Evolutionary conservation across 2,888 invertebrate genomes (phyloP).

Genomic region (Chouioia cunea): DNA sequence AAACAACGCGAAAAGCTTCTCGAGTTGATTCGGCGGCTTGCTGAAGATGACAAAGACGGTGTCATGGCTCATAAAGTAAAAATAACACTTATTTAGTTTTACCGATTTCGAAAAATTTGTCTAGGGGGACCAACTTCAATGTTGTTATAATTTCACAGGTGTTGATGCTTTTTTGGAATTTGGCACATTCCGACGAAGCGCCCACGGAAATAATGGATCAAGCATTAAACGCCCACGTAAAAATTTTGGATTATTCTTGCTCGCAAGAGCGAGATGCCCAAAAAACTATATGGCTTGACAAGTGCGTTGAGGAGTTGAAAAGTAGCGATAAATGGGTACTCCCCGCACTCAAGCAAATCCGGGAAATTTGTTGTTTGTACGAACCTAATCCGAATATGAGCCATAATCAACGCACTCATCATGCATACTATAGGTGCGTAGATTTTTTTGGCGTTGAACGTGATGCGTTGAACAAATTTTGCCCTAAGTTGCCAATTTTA

Average conservation of each 20-base stretch:
- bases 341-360: conserved; percentile 94
- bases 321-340: conserved; percentile 91
- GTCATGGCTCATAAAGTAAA: conserved; percentile 96
- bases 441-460: background rate
- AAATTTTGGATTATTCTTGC: conserved; percentile 97
- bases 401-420: conserved; percentile 73
- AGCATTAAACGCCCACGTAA: conserved; percentile 93
- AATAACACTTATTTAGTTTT: conserved; percentile 14
- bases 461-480: background rate
- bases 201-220: conserved; percentile 98
- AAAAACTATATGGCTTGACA: conserved; percentile 94
- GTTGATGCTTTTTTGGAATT: conserved; percentile 93
- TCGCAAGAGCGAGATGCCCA: conserved; percentile 97
- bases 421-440: conserved; percentile 72
- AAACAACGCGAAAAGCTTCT: conserved; percentile 95
- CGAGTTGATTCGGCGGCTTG: conserved; percentile 93
- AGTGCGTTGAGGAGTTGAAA: conserved; percentile 95
- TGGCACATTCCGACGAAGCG: conserved; percentile 96
- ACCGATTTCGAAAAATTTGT: conserved; percentile 7
- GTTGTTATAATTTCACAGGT: conserved; percentile 70
- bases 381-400: conserved; percentile 82
- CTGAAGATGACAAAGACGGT: conserved; percentile 98
- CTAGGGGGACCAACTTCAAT: conserved; percentile 17
- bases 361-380: conserved; percentile 95
- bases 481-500: conserved; percentile 42